Evolutionary conservation across 2,113 vertebrate genomes (phyloP), one percentile per base, ranked within the genome.

Genomic region (Elephas maximus): DNA sequence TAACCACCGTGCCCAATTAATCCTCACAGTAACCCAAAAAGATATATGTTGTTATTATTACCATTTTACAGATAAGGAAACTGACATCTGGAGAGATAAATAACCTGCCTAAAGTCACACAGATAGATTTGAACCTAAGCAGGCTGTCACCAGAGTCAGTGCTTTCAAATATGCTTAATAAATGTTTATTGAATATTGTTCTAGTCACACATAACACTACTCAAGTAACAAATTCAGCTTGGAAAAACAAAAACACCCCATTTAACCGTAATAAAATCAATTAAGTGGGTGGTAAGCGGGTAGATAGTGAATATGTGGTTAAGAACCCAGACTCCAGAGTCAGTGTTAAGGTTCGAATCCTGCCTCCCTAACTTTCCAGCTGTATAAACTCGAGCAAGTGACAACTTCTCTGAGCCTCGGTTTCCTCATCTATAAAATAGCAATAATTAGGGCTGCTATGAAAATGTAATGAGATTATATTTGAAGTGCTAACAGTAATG

Each of bases 161-260:
- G 12, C 44, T 93, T 93, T 92, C n/a, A 67, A 86, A 67, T 12
- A 21, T 51, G 41, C 53, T 63, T 14, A 90, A 51, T 76, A 76
- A 88, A 48, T 63, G 74, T 57, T 77, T 21, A 48, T 3, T 88
- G 33, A 83, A 41, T 76, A 12, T 85, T 90, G 0, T 62, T 24
- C 45, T 80, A 62, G 41, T 90, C 23, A 83, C 2, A 78, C 2
- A 44, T 73, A 81, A n/a, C 14, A 67, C 30, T 76, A 65, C 63
- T 95, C n/a, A 73, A 65, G 65, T 86, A 76, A 71, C 90, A 45
- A 90, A 88, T 88, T 96, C 6, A 80, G 26, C 44, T n/a, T 65
- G 57, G 88, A 17, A 48, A 74, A 28, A 12, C 88, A 93, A 90
- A 57, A 30, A 20, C 18, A 60, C 8, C 26, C 48, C 18, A 6